phyloP scores from a whole-genome alignment of 92 coral and sea anemone genomes.

The Epizoanthus illoricatus region DNA sequence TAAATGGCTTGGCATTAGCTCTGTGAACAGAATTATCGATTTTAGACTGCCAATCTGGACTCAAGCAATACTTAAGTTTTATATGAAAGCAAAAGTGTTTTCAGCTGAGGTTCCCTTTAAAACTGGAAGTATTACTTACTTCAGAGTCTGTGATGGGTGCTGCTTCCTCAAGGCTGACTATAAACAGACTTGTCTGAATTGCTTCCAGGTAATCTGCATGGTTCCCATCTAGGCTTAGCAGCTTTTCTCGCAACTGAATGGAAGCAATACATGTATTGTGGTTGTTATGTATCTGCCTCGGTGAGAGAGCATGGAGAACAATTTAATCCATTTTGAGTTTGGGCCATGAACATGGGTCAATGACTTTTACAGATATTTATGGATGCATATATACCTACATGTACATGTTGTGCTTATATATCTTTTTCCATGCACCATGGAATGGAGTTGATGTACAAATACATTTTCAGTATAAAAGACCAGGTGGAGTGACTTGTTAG shows the following conservation, averaged over 20 bases:
- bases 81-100: background rate
- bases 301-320: too few relatives aligned
- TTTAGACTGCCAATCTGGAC: background rate
- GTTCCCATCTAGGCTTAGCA: slow-evolving; percentile 55
- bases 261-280: background rate
- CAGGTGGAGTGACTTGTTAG: too few relatives aligned
- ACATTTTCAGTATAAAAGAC: too few relatives aligned
- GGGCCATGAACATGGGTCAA: too few relatives aligned
- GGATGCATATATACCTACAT: too few relatives aligned
- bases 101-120: background rate
- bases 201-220: slow-evolving; percentile 64
- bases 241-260: slow-evolving; percentile 70
- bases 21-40: background rate
- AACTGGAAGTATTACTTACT: slow-evolving; percentile 44
- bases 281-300: background rate
- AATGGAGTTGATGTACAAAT: too few relatives aligned
- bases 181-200: slow-evolving; percentile 81
- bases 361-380: too few relatives aligned
- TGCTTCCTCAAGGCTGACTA: slow-evolving; percentile 72
- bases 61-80: background rate
- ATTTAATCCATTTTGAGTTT: too few relatives aligned
- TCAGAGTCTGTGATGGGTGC: slow-evolving; percentile 58
- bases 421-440: too few relatives aligned
- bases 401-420: too few relatives aligned
- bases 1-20: too few relatives aligned